Conservation (phyloP, 2,888 invertebrate species). For the Xestia rhomboidea region DNA sequence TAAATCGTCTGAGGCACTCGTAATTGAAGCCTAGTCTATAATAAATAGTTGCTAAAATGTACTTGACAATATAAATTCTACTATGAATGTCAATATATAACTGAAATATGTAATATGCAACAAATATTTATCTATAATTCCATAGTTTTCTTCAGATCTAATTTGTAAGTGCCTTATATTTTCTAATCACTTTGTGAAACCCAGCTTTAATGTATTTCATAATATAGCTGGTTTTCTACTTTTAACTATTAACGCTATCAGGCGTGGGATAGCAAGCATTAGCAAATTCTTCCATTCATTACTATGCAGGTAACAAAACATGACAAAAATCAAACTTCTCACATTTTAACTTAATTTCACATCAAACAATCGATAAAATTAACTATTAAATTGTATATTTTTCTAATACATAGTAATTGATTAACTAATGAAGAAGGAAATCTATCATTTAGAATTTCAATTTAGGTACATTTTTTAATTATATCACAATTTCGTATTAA, state of each 20-base stretch:
- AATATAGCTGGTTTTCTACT: background rate
- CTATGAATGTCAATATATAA: conserved; percentile 25
- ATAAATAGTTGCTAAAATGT: conserved; percentile 26
- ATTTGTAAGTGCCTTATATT: background rate
- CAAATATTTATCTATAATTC: conserved; percentile 10
- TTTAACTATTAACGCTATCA: background rate
- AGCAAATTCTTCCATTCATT: background rate
- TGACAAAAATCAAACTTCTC: background rate
- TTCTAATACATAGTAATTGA: conserved; percentile 50
- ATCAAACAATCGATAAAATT: conserved; percentile 31
- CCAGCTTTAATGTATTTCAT: background rate
- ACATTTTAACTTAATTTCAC: conserved; percentile 19
- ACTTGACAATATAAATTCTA: conserved; percentile 27
- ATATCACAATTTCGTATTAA: conserved; percentile 73
- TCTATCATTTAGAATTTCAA: conserved; percentile 57
- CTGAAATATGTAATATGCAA: conserved; percentile 12
- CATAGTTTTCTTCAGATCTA: conserved; percentile 19
- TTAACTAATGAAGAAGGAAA: conserved; percentile 41
- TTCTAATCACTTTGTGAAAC: background rate
- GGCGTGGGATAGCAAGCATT: background rate
- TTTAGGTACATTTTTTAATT: conserved; percentile 69
- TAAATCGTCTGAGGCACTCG: conserved; percentile 31
- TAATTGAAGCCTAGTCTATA: conserved; percentile 32
- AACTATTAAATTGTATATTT: conserved; percentile 56
- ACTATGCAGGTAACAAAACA: conserved; percentile 13